phyloP scores from a whole-genome alignment of 2,797 vertebrate species.

The Alauda arvensis region DNA sequence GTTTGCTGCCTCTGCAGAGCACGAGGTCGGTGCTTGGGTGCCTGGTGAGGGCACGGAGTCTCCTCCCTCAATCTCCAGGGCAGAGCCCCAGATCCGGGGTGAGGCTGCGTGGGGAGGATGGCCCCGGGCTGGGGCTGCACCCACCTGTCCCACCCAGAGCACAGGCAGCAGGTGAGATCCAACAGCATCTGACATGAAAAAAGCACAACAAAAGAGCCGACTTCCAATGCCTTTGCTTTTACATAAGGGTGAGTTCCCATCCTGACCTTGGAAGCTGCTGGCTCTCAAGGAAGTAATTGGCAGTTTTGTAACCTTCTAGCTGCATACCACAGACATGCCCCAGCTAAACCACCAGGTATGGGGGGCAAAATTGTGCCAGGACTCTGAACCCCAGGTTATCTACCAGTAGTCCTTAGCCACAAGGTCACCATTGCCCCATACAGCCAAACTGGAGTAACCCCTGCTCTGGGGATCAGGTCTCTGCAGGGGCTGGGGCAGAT shows the following conservation, averaged over 20 bases:
- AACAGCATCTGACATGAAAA: background rate
- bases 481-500: background rate
- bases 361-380: background rate
- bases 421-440: rapidly evolving
- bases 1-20: background rate
- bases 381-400: background rate
- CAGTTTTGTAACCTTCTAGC: slow-evolving; percentile 31
- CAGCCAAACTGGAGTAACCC: rapidly evolving
- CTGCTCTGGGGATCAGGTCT: background rate
- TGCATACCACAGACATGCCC: background rate
- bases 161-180: background rate
- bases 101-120: background rate
- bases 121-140: slow-evolving; percentile 9
- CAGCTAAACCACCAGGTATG: background rate
- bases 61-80: background rate
- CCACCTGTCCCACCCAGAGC: background rate
- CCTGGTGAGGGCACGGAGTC: rapidly evolving
- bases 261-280: background rate
- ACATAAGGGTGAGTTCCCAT: background rate
- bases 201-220: background rate
- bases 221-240: background rate
- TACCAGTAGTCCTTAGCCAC: background rate
- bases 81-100: background rate
- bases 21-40: background rate
- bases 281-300: background rate